Conservation (phyloP, 2,797 vertebrate genomes). For the Dryobates pubescens region DNA sequence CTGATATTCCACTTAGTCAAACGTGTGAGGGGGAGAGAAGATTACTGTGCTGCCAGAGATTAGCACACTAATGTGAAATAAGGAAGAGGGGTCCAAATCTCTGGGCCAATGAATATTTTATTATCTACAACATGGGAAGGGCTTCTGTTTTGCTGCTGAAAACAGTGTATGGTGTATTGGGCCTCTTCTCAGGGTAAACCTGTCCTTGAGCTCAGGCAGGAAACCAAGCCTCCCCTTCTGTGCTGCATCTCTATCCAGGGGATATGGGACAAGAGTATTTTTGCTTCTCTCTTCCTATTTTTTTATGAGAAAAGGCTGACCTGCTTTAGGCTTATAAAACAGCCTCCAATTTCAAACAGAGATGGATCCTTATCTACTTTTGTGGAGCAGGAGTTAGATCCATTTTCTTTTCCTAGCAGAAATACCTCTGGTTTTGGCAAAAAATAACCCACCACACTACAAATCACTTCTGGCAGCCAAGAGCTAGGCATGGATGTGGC, state of each 20-base stretch:
- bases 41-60: constrained; percentile 47
- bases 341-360: not conserved
- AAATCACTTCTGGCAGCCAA: not conserved
- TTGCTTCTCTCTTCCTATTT: not conserved
- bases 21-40: not conserved
- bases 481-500: not conserved
- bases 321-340: constrained; percentile 28
- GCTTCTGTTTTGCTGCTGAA: constrained; percentile 3
- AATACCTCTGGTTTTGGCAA: not conserved
- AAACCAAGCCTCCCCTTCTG: constrained; percentile 6
- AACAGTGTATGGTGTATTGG: not conserved
- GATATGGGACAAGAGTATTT: not conserved
- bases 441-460: not conserved
- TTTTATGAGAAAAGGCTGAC: constrained; percentile 18
- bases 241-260: not conserved
- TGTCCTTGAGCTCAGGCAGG: constrained; percentile 43
- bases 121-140: constrained; percentile 53
- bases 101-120: constrained; percentile 67
- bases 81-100: constrained; percentile 57
- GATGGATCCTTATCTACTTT: not conserved
- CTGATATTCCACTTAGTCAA: constrained; percentile 29
- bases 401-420: not conserved
- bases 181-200: constrained; percentile 24
- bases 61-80: constrained; percentile 55
- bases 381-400: not conserved